Percentiles rank a stretch among this genome's conserved stretches.
Evolutionary conservation across 2,888 invertebrate species (phyloP).

Genomic region (Rhogogaster chlorosoma): DNA sequence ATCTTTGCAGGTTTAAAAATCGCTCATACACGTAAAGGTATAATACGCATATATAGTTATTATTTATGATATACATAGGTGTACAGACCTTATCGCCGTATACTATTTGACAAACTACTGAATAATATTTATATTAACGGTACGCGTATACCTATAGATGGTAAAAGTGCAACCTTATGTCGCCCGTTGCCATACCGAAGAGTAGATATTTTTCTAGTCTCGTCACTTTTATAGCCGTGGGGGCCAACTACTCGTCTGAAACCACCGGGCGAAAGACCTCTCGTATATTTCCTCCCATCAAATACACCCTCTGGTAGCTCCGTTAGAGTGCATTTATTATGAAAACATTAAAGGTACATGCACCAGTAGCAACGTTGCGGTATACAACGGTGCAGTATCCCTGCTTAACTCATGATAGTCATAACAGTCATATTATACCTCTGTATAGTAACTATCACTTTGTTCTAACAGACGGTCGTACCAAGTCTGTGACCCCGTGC

Average conservation of each 20-base stretch:
- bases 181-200: background rate
- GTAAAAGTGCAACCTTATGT: conserved; percentile 36
- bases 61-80: background rate
- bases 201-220: conserved; percentile 19
- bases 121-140: conserved; percentile 29
- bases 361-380: background rate
- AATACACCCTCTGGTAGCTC: conserved; percentile 32
- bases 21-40: background rate
- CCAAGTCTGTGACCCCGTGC: conserved; percentile 26
- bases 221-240: conserved; percentile 29
- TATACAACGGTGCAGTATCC: background rate
- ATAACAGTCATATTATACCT: conserved; percentile 17
- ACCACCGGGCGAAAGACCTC: background rate
- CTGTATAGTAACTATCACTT: conserved; percentile 39
- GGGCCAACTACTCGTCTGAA: background rate
- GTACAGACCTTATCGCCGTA: background rate
- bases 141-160: background rate
- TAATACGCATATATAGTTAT: no score
- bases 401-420: conserved; percentile 17
- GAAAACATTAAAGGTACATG: conserved; percentile 48
- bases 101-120: background rate
- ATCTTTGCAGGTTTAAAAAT: background rate
- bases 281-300: conserved; percentile 40
- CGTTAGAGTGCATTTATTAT: conserved; percentile 51
- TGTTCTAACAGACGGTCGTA: conserved; percentile 35